phyloP scores from a whole-genome alignment of 2,797 vertebrate species.

The Trachurus trachurus region DNA sequence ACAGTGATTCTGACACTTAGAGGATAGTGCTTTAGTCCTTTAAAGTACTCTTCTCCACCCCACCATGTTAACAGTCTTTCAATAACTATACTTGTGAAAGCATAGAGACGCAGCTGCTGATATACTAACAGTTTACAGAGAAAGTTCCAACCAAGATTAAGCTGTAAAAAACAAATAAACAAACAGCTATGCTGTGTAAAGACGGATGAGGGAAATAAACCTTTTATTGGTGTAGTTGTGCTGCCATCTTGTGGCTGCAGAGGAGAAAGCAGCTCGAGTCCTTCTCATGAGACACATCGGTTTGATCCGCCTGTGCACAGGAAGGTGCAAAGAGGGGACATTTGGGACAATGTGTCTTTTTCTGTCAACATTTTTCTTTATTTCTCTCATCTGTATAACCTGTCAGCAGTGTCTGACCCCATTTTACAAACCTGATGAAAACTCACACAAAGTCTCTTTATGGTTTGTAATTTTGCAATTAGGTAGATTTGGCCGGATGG shows the following conservation, averaged over 20 bases:
- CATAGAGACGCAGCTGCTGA: neutral
- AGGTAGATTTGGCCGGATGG: neutral
- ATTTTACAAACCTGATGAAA: slow-evolving; percentile 6
- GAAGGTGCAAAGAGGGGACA: neutral
- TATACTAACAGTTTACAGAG: slow-evolving; percentile 2
- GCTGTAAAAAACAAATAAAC: neutral
- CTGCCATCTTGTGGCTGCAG: slow-evolving; percentile 65
- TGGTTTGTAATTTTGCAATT: neutral
- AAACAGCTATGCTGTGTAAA: neutral
- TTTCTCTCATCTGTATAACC: neutral
- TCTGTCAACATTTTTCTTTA: neutral
- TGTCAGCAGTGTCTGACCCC: neutral
- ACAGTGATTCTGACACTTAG: slow-evolving; percentile 7
- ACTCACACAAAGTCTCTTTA: slow-evolving; percentile 1
- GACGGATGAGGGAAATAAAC: neutral
- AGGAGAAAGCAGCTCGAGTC: slow-evolving; percentile 11
- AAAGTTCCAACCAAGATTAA: neutral
- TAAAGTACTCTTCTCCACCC: neutral
- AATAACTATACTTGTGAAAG: neutral
- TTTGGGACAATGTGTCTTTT: neutral
- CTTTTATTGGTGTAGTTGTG: slow-evolving; percentile 17
- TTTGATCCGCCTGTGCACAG: no score
- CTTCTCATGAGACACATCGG: neutral
- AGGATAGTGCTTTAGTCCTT: neutral
- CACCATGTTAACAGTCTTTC: slow-evolving; percentile 5